Evolutionary conservation across 2,797 vertebrate species (phyloP).

Genomic region (Phylloscopus collybita): DNA sequence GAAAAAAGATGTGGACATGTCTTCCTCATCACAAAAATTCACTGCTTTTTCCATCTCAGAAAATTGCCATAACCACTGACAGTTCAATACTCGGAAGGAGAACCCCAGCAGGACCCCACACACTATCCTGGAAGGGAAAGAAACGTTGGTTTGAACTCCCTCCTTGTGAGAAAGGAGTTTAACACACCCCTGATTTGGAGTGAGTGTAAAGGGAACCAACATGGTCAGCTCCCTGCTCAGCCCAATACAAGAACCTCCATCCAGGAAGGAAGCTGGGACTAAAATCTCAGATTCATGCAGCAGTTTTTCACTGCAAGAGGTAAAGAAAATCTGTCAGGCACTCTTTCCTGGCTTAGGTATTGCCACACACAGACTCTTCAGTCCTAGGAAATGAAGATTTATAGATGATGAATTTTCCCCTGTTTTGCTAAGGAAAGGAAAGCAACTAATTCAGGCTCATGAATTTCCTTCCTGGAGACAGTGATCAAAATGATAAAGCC

Average conservation of each 20-base stretch:
- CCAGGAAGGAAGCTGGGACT: background rate
- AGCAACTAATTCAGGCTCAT: background rate
- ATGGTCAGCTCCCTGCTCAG: background rate
- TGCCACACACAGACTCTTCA: background rate
- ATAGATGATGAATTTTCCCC: background rate
- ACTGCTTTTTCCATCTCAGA: background rate
- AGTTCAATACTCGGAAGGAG: background rate
- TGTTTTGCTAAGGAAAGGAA: background rate
- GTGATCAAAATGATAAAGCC: background rate
- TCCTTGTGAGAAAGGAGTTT: background rate
- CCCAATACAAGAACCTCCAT: background rate
- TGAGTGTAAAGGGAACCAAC: rapidly evolving
- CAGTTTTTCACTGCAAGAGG: background rate
- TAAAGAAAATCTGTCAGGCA: background rate
- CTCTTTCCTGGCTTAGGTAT: background rate
- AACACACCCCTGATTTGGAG: background rate
- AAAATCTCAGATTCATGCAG: background rate
- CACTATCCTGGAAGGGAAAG: background rate
- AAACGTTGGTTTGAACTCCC: background rate
- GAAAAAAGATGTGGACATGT: background rate
- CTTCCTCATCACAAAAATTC: background rate
- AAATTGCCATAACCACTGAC: background rate
- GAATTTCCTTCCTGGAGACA: background rate
- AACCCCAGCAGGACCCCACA: background rate
- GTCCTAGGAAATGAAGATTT: background rate